These are phyloP conservation scores for Alviniconcha strummeri DNA, from an alignment of 2,888 invertebrate genomes.

Conservation along the genomic window DNA sequence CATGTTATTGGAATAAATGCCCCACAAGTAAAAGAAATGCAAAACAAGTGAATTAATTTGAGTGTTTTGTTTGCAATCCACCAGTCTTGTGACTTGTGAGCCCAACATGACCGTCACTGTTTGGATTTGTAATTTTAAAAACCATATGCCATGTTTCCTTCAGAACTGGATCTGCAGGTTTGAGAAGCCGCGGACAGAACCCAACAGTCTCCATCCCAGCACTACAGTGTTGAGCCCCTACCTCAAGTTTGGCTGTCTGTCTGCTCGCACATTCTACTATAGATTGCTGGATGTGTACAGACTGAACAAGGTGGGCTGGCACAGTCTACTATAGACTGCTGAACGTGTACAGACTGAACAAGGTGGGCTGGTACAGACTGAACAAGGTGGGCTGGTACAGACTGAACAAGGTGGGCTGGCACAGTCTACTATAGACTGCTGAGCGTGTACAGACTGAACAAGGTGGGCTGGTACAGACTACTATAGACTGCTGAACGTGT, in stretches of 20 bases:
- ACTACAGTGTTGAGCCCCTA: conserved; percentile 90
- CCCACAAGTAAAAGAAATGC: no score
- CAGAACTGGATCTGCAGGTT: conserved; percentile 91
- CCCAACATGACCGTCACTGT: no score
- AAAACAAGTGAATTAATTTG: no score
- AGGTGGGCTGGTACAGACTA: conserved; percentile 70
- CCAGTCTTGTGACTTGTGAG: no score
- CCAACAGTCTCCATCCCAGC: conserved; percentile 87
- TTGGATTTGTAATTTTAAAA: no score
- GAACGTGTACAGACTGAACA: conserved; percentile 78
- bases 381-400: conserved; percentile 78
- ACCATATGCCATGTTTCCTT: background rate
- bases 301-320: conserved; percentile 78
- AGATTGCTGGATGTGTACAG: conserved; percentile 81
- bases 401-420: conserved; percentile 78
- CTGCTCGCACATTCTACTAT: conserved; percentile 87
- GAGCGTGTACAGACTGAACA: conserved; percentile 78
- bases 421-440: conserved; percentile 88
- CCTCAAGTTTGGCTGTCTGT: conserved; percentile 89
- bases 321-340: conserved; percentile 88
- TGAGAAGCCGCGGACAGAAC: conserved; percentile 90
- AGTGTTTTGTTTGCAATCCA: no score
- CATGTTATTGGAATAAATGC: no score
- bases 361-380: conserved; percentile 82
- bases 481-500: no score